These are phyloP conservation scores for Glossosoma conforme DNA, from an alignment of 1,140 invertebrate species.

Conservation along the genomic window DNA sequence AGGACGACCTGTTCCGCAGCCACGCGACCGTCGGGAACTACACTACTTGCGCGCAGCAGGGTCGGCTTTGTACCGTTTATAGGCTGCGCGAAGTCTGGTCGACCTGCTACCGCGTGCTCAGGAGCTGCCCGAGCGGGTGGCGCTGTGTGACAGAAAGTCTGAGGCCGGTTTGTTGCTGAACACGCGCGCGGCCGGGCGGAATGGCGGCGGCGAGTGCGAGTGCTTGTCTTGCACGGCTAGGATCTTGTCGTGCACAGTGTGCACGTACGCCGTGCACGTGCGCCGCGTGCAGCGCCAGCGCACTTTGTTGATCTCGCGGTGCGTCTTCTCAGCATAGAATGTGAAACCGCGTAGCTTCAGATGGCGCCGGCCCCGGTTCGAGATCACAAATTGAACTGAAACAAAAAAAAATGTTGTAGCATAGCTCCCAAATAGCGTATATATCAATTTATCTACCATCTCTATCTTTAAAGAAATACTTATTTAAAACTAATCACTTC, in stretches of 20 bases:
- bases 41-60: too few species aligned
- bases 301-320: slow-evolving; percentile 48
- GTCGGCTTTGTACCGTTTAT: too few species aligned
- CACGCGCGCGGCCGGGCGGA: background rate
- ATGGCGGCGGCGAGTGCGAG: slow-evolving; percentile 42
- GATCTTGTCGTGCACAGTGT: slow-evolving; percentile 47
- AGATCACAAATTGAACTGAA: slow-evolving; percentile 52
- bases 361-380: slow-evolving; percentile 46
- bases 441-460: too few species aligned
- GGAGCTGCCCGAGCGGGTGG: too few species aligned
- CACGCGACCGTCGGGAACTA: too few species aligned
- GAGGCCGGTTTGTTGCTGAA: background rate
- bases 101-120: too few species aligned
- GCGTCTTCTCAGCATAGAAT: slow-evolving; percentile 50
- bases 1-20: too few species aligned
- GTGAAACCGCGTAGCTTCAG: slow-evolving; percentile 48
- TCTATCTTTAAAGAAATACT: too few species aligned
- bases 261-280: slow-evolving; percentile 49
- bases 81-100: too few species aligned
- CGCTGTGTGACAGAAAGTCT: too few species aligned
- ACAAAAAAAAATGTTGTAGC: slow-evolving; percentile 29
- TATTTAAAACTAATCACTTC: too few species aligned
- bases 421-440: too few species aligned
- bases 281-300: slow-evolving; percentile 48
- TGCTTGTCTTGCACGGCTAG: slow-evolving; percentile 49